Evolutionary conservation across 2,888 invertebrate species (phyloP).

Genomic region (Nemurella pictetii): DNA sequence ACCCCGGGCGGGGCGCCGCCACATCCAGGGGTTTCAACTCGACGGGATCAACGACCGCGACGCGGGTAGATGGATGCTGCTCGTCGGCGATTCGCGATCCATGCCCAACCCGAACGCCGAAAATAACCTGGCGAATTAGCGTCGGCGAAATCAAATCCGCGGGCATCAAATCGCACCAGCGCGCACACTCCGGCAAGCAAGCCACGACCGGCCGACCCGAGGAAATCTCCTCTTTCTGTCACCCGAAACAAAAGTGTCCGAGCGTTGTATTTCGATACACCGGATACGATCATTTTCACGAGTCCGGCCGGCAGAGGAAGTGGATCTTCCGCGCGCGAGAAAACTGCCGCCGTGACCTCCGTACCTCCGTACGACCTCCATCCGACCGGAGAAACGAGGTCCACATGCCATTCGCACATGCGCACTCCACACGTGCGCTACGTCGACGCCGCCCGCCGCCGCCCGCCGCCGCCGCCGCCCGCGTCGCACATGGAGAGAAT

Average conservation of each 20-base stretch:
- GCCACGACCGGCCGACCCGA: not conserved
- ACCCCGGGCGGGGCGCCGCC: no score
- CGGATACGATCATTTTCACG: not conserved
- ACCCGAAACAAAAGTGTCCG: not conserved
- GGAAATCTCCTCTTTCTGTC: not conserved
- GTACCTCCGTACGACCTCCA: not conserved
- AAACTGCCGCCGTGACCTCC: not conserved
- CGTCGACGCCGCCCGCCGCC: not conserved
- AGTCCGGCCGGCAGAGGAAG: not conserved
- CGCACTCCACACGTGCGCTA: not conserved
- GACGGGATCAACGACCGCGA: no score
- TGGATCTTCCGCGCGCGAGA: not conserved
- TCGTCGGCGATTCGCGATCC: no score
- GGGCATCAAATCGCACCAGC: not conserved
- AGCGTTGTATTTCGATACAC: not conserved
- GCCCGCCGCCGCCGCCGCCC: not conserved
- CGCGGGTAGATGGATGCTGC: no score
- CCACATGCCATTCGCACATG: not conserved
- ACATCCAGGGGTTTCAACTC: no score
- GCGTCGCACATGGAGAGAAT: constrained; percentile 28
- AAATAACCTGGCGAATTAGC: no score
- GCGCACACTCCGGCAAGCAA: not conserved
- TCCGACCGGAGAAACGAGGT: not conserved
- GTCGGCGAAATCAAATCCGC: no score
- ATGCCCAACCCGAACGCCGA: no score